Evolutionary conservation across 2,797 vertebrate genomes (phyloP), one percentile per base, ranked within the genome.

Genomic region (Gallinago stenura): DNA sequence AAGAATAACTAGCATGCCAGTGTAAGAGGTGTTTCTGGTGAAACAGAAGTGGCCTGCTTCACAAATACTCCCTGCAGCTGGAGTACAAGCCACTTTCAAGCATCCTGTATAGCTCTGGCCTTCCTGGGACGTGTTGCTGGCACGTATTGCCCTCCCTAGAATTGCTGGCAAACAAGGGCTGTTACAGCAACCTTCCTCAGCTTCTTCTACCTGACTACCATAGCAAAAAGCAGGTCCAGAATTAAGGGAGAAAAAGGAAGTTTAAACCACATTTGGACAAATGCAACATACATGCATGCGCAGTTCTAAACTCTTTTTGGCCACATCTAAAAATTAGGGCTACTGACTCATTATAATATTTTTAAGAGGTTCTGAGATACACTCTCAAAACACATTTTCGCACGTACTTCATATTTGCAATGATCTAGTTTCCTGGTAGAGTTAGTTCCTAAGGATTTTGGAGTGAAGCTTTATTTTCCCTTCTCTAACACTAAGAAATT

Each of bases 391-490:
- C 17, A 76, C 8, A 37, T 11, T 48, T 87, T 43, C 53, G 15
- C n/a, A 15, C 3, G 6, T 31, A 37, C 37, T 57, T 89, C 25
- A 76, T 4, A 86, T 48, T 75, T 73, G 41, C 37, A 64, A 33
- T 61, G 33, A 84, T 57, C 43, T 45, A 11, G 39, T 80, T 90
- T 89, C 53, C 89, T 20, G 30, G 41, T 18, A 15, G 24, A 87
- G 51, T 43, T 84, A 46, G 39, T 25, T 91, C 18, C n/a, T 60
- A 45, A 77, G 68, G 37, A 88, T 84, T 93, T 91, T 7, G 64
- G 39, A 73, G 51, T 31, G 26, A 89, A 87, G 64, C 8, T 89
- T 73, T 88, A 65, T 86, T 96, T 96, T 87, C 53, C 71, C 53
- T 87, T 87, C 79, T 75, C 77, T 80, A 82, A 82, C 12, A n/a